Conservation (phyloP, 2,113 vertebrate species). For the Enhydra lutris region DNA sequence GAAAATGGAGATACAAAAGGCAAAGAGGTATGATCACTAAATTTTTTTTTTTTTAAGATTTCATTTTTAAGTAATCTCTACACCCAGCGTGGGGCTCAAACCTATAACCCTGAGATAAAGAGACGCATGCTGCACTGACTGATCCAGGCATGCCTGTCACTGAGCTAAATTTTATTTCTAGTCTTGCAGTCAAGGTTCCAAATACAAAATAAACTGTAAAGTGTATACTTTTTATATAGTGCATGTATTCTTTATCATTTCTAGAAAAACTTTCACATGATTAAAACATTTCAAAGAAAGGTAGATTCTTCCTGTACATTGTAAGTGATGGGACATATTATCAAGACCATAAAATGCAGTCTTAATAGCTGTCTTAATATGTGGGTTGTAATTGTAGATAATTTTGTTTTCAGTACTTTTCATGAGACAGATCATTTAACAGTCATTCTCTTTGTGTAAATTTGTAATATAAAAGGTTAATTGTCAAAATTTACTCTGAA, state of each 20-base stretch:
- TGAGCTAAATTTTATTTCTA: constrained; percentile 11
- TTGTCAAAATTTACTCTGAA: background rate
- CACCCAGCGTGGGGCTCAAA: background rate
- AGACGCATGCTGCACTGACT: background rate
- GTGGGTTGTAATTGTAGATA: background rate
- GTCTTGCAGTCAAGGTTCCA: background rate
- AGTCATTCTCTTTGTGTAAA: background rate
- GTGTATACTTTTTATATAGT: background rate
- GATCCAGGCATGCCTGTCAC: background rate
- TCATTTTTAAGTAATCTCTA: background rate
- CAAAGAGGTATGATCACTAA: constrained; percentile 88
- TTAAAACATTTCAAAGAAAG: background rate
- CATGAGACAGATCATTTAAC: background rate
- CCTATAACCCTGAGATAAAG: background rate
- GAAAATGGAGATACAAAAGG: constrained; percentile 98
- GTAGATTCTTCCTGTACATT: background rate
- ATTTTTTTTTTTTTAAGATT: background rate
- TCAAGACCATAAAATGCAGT: background rate
- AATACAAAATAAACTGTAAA: constrained; percentile 4
- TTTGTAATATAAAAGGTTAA: constrained; percentile 8
- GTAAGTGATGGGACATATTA: background rate
- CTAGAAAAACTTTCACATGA: background rate
- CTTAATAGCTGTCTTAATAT: background rate
- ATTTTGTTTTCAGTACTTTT: background rate
- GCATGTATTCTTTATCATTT: background rate